phyloP scores from a whole-genome alignment of 2,797 vertebrate genomes.

The Melopsittacus undulatus region DNA sequence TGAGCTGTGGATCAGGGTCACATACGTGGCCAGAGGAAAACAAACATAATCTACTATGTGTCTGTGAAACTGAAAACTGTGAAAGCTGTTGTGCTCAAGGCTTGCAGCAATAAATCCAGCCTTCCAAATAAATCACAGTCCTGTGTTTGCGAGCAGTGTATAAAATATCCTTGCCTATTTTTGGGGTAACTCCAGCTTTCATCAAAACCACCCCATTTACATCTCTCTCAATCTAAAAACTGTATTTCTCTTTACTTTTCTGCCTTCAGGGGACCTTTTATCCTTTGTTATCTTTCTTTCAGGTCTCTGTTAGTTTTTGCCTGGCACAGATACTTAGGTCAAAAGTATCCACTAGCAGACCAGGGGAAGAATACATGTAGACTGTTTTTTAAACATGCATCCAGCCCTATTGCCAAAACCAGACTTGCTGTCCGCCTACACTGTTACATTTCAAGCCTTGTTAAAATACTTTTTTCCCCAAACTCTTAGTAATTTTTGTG shows the following conservation, averaged over 20 bases:
- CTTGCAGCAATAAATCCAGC: neutral
- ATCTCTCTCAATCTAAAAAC: neutral
- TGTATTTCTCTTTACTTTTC: neutral
- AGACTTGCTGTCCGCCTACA: neutral
- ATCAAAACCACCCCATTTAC: neutral
- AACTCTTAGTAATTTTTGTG: neutral
- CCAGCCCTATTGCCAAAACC: neutral
- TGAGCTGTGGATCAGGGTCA: conserved; percentile 27
- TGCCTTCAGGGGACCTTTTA: neutral
- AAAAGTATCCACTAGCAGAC: neutral
- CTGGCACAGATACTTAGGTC: neutral
- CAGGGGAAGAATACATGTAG: neutral
- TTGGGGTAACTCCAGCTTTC: neutral
- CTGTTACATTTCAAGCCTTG: neutral
- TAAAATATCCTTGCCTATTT: neutral
- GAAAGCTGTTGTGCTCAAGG: neutral
- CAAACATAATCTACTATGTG: neutral
- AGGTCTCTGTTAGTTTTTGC: neutral
- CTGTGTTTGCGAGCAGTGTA: neutral
- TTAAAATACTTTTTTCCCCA: neutral
- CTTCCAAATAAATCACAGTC: neutral
- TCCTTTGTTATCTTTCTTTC: neutral
- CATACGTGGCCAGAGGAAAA: conserved; percentile 31
- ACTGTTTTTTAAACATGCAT: neutral
- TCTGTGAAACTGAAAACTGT: conserved; percentile 6